Evolutionary conservation across 2,113 vertebrate species (phyloP).

Genomic region (Megaceryle torquata): DNA sequence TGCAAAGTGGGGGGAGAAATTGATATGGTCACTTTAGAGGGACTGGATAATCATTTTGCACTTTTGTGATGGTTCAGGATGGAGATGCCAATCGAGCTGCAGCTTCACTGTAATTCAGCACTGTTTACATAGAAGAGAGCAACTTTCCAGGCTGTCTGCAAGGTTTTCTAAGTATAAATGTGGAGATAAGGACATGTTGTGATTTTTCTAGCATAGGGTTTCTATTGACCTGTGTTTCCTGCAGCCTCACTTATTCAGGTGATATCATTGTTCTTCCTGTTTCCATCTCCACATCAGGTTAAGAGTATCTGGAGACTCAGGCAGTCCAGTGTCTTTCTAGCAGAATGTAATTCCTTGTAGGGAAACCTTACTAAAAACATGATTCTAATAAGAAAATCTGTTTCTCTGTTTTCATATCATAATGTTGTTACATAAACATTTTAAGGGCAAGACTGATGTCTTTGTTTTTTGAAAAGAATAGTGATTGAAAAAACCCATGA

Average conservation of each 20-base stretch:
- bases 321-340: not conserved
- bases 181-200: not conserved
- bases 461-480: not conserved
- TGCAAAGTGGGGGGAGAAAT: not conserved
- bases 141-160: not conserved
- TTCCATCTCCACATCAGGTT: not conserved
- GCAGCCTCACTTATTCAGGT: not conserved
- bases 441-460: not conserved
- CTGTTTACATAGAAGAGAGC: not conserved
- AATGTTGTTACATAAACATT: not conserved
- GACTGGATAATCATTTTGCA: not conserved
- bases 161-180: not conserved
- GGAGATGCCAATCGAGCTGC: not conserved
- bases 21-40: accelerated
- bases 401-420: not conserved
- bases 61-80: not conserved
- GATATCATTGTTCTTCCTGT: not conserved
- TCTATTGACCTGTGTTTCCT: not conserved
- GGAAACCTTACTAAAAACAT: not conserved
- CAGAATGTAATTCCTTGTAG: not conserved
- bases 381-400: not conserved
- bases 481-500: not conserved
- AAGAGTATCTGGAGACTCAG: not conserved
- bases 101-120: not conserved
- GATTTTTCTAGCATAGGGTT: not conserved